phyloP scores from a whole-genome alignment of 2,113 vertebrate genomes.

The Lamprologus speciosus region DNA sequence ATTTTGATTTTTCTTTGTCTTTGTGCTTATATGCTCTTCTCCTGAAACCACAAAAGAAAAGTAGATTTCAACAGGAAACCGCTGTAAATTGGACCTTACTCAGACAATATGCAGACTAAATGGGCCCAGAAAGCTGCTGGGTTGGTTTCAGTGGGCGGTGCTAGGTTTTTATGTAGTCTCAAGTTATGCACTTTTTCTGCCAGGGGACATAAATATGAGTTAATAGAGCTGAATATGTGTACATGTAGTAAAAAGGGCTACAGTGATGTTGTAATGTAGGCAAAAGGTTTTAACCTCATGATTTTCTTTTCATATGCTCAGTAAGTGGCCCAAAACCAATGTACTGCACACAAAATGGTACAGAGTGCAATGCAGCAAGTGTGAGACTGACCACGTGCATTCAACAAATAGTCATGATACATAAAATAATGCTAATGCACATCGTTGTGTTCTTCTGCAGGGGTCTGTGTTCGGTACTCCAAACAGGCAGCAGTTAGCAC shows the following conservation, averaged over 20 bases:
- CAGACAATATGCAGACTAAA: not conserved
- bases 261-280: not conserved
- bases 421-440: not conserved
- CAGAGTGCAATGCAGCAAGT: not conserved
- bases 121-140: not conserved
- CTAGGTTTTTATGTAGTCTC: not conserved
- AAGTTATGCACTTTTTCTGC: not conserved
- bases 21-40: not conserved
- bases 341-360: not conserved
- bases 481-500: not conserved
- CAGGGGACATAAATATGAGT: not conserved
- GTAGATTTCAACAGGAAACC: not conserved
- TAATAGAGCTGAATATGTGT: not conserved
- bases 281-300: not conserved
- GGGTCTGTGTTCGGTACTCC: no score
- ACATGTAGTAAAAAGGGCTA: not conserved
- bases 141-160: not conserved
- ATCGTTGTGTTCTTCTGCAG: not conserved
- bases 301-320: not conserved
- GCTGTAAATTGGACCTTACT: not conserved
- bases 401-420: not conserved
- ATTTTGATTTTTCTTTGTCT: not conserved
- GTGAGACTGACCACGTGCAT: not conserved
- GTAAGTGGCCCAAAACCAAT: not conserved
- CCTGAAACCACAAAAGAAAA: slow-evolving; percentile 19